Evolutionary conservation across 2,888 invertebrate genomes (phyloP).

Genomic region (Metacarcinus magister): DNA sequence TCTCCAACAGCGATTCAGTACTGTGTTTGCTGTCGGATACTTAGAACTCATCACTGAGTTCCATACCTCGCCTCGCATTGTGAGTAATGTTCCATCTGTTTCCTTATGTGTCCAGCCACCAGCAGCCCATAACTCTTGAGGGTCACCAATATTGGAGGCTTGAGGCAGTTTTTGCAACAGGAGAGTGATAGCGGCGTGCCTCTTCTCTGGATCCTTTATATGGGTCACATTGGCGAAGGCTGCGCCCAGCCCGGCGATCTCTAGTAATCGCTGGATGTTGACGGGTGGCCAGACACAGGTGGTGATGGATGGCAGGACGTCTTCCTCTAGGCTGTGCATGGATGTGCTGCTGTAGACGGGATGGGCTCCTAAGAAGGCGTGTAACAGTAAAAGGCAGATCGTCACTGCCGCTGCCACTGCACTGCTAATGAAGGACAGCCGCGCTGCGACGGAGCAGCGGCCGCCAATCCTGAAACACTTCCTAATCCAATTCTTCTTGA

Average conservation of each 20-base stretch:
- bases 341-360: slow-evolving; percentile 50
- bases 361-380: slow-evolving; percentile 34
- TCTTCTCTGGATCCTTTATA: background rate
- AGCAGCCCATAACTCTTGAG: slow-evolving; percentile 16
- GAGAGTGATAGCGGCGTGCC: slow-evolving; percentile 5
- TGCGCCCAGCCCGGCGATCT: slow-evolving; percentile 54
- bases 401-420: background rate
- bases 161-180: slow-evolving; percentile 49
- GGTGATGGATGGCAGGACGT: slow-evolving; percentile 48
- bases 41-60: background rate
- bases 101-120: background rate
- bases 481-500: background rate
- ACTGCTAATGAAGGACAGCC: background rate
- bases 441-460: too few relatives aligned
- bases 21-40: background rate
- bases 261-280: slow-evolving; percentile 58
- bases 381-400: background rate
- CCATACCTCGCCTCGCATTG: background rate
- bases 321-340: background rate
- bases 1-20: slow-evolving; percentile 42
- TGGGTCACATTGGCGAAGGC: background rate
- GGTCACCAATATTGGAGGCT: background rate
- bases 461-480: background rate
- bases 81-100: background rate
- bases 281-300: slow-evolving; percentile 60